Base-by-base conservation (phyloP, 2,113 vertebrate genomes). In the Pao palembangensis region DNA sequence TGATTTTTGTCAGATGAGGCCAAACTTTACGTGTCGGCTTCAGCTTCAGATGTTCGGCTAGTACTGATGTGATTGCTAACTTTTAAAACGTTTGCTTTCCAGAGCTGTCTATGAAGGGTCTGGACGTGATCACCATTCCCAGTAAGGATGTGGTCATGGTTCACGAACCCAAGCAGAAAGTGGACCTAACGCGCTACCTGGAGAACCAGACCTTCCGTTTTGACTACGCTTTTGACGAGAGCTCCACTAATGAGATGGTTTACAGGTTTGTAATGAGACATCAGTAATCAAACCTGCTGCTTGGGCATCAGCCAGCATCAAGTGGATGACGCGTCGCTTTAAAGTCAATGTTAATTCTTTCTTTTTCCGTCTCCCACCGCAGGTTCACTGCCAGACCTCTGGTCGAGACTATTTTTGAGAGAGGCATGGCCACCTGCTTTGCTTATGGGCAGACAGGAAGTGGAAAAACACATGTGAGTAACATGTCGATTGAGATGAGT, bases 121-220 rank as follows among this genome's bases (percentile, higher is more conserved):
- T 99, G 85, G 96, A 99, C 80, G 96, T 99, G 68, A 95, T 99
- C 85, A 99, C 96, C 85, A 95, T 99, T 76, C 96, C 96, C 77
- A 98, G 96, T 90, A 98, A 98, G 86, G 96, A 99, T 78, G 95
- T 99, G 70, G 95, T 99, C 75, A 98, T 98, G 95, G 96, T 99
- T 68, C 96, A 99, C 81, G 96, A 99, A 64, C 96, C 96, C 41
- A 99, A 99, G 87, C 96, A 99, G 82, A 99, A 99, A 79, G 96
- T 99, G 78, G 96, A 99, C 84, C 93, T 99, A 81, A 99, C 96
- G 66, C 93, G 94, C 75, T 98, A 91, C 91, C 90, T 99, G 84
- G 96, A 99, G 91, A 99, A 98, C 90, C 96, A 99, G 90, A 99
- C 96, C n/a, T 99, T 99, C 86, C 94, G 96, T 82, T 99, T 99